Evolutionary conservation across 1,140 invertebrate species (phyloP).

Genomic region (Nasonia longicornis): DNA sequence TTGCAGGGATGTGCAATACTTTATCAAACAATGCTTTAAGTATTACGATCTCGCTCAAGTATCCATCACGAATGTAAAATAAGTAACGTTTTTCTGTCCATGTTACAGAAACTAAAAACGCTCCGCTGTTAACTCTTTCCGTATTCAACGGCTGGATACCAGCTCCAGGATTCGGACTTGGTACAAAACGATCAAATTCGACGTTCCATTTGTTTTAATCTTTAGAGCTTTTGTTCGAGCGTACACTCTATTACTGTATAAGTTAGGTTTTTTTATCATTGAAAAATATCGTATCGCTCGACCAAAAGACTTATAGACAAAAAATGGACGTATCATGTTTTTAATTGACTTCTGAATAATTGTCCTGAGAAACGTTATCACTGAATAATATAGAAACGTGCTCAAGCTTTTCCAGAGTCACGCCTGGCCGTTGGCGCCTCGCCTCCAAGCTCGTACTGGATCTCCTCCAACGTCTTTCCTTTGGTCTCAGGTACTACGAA

Average conservation of each 20-base stretch:
- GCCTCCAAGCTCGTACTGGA: conserved; percentile 75
- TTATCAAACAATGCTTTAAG: conserved; percentile 1
- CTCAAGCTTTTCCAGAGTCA: conserved; percentile 1
- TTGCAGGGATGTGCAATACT: conserved; percentile 38
- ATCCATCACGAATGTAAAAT: conserved; percentile 23
- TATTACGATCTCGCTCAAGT: conserved; percentile 18
- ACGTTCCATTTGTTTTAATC: neutral
- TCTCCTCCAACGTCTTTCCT: conserved; percentile 87
- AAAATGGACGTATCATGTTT: conserved; percentile 2
- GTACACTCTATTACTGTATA: neutral
- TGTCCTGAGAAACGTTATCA: neutral
- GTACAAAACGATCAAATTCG: neutral
- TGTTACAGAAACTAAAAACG: conserved; percentile 20
- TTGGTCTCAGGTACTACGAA: conserved; percentile 90
- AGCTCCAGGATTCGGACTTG: conserved; percentile 11
- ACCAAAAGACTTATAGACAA: neutral
- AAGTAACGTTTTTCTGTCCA: neutral
- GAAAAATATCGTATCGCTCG: neutral
- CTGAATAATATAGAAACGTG: conserved; percentile 2
- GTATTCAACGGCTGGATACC: conserved; percentile 40
- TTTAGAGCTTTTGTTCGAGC: neutral
- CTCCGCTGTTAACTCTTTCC: neutral
- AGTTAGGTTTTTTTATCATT: neutral
- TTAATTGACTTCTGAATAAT: conserved; percentile 11
- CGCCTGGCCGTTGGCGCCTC: neutral